Percentiles rank a stretch among this genome's conserved stretches.
phyloP scores from a whole-genome alignment of 2,888 invertebrate species.

The Hedya salicella region DNA sequence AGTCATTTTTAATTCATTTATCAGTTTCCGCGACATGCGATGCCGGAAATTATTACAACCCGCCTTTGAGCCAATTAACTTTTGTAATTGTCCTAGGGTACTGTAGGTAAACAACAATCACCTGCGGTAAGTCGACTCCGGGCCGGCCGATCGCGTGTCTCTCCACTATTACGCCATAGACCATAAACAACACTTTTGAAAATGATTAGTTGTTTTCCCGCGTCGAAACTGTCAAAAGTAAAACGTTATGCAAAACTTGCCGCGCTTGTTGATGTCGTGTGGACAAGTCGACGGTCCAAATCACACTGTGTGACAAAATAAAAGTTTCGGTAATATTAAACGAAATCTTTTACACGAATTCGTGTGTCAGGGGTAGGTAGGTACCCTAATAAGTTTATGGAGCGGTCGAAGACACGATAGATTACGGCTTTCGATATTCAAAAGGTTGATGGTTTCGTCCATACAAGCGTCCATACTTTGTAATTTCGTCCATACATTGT shows the following conservation, averaged over 20 bases:
- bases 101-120: constrained; percentile 48
- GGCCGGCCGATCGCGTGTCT: constrained; percentile 46
- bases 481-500: constrained; percentile 1
- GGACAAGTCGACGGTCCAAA: constrained; percentile 62
- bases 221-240: constrained; percentile 41
- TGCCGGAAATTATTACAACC: constrained; percentile 37
- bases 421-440: constrained; percentile 14
- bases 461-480: constrained; percentile 15
- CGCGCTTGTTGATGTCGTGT: constrained; percentile 57
- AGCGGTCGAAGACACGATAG: constrained; percentile 29
- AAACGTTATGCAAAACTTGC: constrained; percentile 44
- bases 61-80: constrained; percentile 36
- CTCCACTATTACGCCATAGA: constrained; percentile 46
- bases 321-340: constrained; percentile 48
- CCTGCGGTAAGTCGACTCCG: constrained; percentile 46
- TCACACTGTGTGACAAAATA: constrained; percentile 63
- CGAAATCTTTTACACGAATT: constrained; percentile 44
- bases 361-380: constrained; percentile 6
- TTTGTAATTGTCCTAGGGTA: constrained; percentile 28
- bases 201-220: constrained; percentile 37
- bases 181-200: constrained; percentile 37
- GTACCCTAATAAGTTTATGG: constrained; percentile 16
- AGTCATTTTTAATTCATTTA: constrained; percentile 11
- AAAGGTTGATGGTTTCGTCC: constrained; percentile 15
- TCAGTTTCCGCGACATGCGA: constrained; percentile 33